Evolutionary conservation across 2,888 invertebrate genomes (phyloP).

Genomic region (Margaritifera margaritifera): DNA sequence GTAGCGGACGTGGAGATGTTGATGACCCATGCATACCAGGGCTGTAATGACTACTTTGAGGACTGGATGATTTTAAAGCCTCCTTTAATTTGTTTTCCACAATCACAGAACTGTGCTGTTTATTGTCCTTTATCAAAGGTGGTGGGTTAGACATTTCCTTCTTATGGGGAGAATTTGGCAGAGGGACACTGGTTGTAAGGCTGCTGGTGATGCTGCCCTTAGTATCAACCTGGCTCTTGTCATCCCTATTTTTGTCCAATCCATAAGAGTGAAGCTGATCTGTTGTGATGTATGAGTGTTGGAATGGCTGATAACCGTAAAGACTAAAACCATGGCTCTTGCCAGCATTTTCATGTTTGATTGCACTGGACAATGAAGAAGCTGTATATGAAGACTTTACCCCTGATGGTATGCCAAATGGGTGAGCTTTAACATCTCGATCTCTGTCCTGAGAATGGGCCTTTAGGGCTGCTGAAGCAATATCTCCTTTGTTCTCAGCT

Average conservation of each 20-base stretch:
- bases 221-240: constrained; percentile 36
- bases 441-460: no score
- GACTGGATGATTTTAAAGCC: constrained; percentile 40
- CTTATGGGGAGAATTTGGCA: constrained; percentile 36
- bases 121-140: constrained; percentile 59
- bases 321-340: constrained; percentile 65
- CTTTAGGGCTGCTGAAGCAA: no score
- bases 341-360: constrained; percentile 34
- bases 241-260: constrained; percentile 57
- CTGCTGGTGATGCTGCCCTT: constrained; percentile 30
- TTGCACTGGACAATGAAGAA: constrained; percentile 11
- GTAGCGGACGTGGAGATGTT: constrained; percentile 56
- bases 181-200: constrained; percentile 16
- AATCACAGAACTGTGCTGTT: constrained; percentile 64
- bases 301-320: constrained; percentile 72
- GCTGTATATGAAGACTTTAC: constrained; percentile 23
- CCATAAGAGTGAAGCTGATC: constrained; percentile 68
- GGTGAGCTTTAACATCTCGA: no score
- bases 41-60: constrained; percentile 39
- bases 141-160: constrained; percentile 52
- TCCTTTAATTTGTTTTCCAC: constrained; percentile 62
- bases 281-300: constrained; percentile 68
- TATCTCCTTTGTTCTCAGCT: constrained; percentile 22
- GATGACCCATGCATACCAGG: constrained; percentile 35
- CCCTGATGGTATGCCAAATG: constrained; percentile 2